phyloP scores from a whole-genome alignment of 2,797 vertebrate genomes.

The Sebastes trivittatus region DNA sequence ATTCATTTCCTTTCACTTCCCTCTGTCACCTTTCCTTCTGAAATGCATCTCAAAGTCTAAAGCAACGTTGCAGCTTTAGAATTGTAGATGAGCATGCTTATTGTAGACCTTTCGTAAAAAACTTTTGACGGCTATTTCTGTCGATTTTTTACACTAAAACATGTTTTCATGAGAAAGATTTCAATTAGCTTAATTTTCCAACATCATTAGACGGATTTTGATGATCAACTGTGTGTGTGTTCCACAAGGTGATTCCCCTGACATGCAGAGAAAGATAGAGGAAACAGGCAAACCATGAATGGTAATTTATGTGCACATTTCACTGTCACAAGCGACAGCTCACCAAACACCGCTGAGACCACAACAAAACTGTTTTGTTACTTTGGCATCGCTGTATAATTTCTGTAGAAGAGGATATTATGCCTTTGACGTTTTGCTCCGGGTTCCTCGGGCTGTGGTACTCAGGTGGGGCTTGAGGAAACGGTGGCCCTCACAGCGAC shows the following conservation, averaged over 20 bases:
- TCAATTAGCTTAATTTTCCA: slow-evolving; percentile 14
- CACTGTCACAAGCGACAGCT: slow-evolving; percentile 60
- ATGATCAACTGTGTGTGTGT: slow-evolving; percentile 63
- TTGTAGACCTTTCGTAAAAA: slow-evolving; percentile 10
- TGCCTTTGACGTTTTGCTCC: slow-evolving; percentile 56
- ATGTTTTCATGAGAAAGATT: slow-evolving; percentile 27
- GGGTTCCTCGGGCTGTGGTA: slow-evolving; percentile 46
- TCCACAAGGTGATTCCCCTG: slow-evolving; percentile 61
- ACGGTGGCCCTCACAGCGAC: slow-evolving; percentile 66
- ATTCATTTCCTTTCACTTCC: slow-evolving; percentile 77
- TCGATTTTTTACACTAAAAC: background rate
- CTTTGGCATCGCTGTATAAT: slow-evolving; percentile 65
- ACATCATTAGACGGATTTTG: slow-evolving; percentile 61
- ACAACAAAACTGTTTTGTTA: slow-evolving; percentile 58
- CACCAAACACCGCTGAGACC: slow-evolving; percentile 58
- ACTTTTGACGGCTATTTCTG: slow-evolving; percentile 15
- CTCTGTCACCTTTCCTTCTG: slow-evolving; percentile 64
- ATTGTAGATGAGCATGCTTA: slow-evolving; percentile 35
- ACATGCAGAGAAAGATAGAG: slow-evolving; percentile 46
- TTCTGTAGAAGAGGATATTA: slow-evolving; percentile 59
- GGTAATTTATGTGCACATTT: slow-evolving; percentile 70
- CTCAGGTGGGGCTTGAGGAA: slow-evolving; percentile 72
- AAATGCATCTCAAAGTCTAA: slow-evolving; percentile 49
- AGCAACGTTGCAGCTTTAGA: slow-evolving; percentile 39
- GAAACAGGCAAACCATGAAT: slow-evolving; percentile 77